Evolutionary conservation across 2,888 invertebrate species (phyloP).

Genomic region (Sicus ferrugineus): DNA sequence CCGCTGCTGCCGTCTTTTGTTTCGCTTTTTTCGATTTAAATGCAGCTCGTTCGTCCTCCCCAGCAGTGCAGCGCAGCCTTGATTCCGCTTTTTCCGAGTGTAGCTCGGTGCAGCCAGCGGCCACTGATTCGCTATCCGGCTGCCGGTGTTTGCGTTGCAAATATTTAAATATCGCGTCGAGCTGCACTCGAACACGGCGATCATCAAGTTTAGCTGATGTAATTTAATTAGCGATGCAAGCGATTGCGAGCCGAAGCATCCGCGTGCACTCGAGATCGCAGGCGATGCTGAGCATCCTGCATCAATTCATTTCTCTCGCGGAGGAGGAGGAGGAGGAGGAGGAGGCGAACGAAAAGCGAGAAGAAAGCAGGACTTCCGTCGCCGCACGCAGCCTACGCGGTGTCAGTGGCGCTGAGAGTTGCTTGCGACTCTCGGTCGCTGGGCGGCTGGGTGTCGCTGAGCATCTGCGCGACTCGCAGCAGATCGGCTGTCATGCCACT

Average conservation of each 20-base stretch:
- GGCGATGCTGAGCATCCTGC: neutral
- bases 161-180: neutral
- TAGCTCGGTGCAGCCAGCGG: neutral
- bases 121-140: neutral
- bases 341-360: neutral
- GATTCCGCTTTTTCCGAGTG: neutral
- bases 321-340: conserved; percentile 3
- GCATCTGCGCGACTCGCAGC: neutral
- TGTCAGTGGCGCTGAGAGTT: neutral
- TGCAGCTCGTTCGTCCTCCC: too few relatives aligned
- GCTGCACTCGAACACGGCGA: conserved; percentile 19
- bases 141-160: neutral
- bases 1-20: neutral
- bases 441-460: neutral
- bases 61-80: neutral
- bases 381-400: neutral
- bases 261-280: neutral
- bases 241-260: conserved; percentile 17
- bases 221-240: conserved; percentile 32
- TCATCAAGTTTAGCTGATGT: conserved; percentile 32
- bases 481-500: neutral
- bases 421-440: neutral
- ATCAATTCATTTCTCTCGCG: conserved; percentile 20
- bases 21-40: too few relatives aligned
- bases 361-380: conserved; percentile 1